Evolutionary conservation across 1,140 invertebrate species (phyloP), one percentile per base, ranked within the genome.

Genomic region (Listronotus oregonensis): DNA sequence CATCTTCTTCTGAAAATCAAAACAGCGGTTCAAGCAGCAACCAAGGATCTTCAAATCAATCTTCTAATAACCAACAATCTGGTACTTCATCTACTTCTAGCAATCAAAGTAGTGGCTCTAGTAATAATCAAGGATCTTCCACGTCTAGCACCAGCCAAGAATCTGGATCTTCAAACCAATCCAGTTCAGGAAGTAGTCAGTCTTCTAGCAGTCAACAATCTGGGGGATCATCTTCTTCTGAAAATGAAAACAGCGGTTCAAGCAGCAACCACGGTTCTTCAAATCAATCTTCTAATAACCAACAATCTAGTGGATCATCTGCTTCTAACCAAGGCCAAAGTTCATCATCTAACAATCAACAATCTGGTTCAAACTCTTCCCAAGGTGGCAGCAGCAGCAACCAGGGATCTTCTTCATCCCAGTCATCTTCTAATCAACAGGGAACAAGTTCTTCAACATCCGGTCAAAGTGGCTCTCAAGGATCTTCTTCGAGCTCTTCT

Each of bases 121-220:
- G n/a, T 15, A 68, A 31, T 60, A 49, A 66, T 15, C 34, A 61
- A 17, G 17, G 49, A 56, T 63, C 79, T 17, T 55, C 51, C n/a
- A 10, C 61, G 5, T 55, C 49, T 15, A 27, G 34, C 42, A 40
- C 42, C 1, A 49, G 49, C 44, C 58, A 58, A 46, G 15, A 43
- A 31, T 52, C 17, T 44, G 27, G 15, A 37, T 50, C 39, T 14
- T 34, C 34, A 10, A 9, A 37, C 11, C 34, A 37, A 12, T 37
- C 32, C 32, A 51, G 34, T 14, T 50, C 58, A 34, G 31, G 21
- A 32, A 51, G 15, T 50, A 59, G 7, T 31, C 42, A 59, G 21
- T n/a, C n/a, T n/a, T n/a, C 56, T 47, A 39, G 44, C 12, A 12
- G n/a, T 10, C 44, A 47, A 6, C 44, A 47, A 17, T 49, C 46